phyloP scores from a whole-genome alignment of 2,113 vertebrate genomes.

The Muntiacus reevesi region DNA sequence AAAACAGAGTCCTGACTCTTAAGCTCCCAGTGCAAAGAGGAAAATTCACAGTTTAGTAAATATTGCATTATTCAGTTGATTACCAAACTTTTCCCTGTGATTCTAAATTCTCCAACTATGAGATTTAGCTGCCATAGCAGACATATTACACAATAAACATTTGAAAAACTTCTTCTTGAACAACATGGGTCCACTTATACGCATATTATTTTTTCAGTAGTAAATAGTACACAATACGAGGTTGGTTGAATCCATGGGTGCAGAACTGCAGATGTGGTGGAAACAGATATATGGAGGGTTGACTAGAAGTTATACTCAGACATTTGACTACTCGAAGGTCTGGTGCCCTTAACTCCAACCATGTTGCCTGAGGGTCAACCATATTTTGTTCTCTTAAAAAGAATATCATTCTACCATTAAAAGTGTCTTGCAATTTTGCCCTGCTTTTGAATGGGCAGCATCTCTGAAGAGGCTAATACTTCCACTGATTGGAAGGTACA shows the following conservation, averaged over 20 bases:
- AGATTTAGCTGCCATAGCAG: not conserved
- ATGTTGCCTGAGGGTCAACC: not conserved
- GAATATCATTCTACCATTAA: not conserved
- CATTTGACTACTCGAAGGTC: not conserved
- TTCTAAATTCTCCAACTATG: not conserved
- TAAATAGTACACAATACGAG: not conserved
- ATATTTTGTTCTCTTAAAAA: not conserved
- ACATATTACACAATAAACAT: not conserved
- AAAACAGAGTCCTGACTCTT: not conserved
- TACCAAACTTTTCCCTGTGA: not conserved
- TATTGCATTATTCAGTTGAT: not conserved
- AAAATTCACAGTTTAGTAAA: not conserved
- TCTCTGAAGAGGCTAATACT: not conserved
- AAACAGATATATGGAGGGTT: not conserved
- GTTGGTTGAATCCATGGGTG: not conserved
- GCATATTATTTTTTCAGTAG: not conserved
- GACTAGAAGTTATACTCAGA: not conserved
- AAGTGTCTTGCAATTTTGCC: not conserved
- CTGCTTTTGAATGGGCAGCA: not conserved
- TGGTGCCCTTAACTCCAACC: not conserved
- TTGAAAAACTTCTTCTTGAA: not conserved
- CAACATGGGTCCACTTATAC: not conserved
- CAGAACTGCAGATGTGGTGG: not conserved
- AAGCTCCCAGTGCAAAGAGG: not conserved
- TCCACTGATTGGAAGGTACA: not conserved